phyloP scores from a whole-genome alignment of 2,888 invertebrate species.

The Mythimna pallens region DNA sequence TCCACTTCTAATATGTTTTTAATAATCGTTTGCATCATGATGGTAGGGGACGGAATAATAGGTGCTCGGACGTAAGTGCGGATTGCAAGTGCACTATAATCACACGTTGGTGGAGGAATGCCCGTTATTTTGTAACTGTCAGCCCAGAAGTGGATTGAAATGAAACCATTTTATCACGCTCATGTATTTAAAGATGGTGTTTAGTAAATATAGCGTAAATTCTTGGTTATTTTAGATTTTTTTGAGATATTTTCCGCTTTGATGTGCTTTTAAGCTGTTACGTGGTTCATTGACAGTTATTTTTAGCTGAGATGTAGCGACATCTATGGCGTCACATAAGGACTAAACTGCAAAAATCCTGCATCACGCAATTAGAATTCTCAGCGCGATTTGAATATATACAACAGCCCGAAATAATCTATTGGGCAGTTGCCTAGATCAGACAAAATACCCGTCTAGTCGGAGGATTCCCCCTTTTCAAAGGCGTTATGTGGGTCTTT shows the following conservation, averaged over 20 bases:
- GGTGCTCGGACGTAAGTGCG: constrained; percentile 52
- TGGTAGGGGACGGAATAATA: constrained; percentile 53
- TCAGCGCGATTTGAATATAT: too few species aligned
- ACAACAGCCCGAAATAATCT: too few species aligned
- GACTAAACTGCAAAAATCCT: too few species aligned
- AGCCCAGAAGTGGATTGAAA: constrained; percentile 52
- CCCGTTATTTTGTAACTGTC: constrained; percentile 66
- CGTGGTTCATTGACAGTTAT: background rate
- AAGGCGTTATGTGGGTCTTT: too few species aligned
- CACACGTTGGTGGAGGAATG: constrained; percentile 68
- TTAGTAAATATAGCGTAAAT: constrained; percentile 17
- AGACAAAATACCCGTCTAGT: too few species aligned
- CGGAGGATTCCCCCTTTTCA: too few species aligned
- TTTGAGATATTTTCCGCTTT: background rate
- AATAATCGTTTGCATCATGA: constrained; percentile 64
- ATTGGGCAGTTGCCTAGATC: too few species aligned
- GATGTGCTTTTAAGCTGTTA: background rate
- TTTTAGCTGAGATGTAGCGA: background rate
- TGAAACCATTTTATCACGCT: constrained; percentile 46
- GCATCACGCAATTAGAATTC: too few species aligned
- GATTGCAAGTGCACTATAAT: constrained; percentile 71
- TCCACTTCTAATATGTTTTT: constrained; percentile 65
- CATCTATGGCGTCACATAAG: too few species aligned
- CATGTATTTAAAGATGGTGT: constrained; percentile 21
- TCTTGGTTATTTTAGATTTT: background rate